A percentile compares a stretch with the other conserved stretches of the same genome.
Conservation (phyloP, 2,888 invertebrate genomes). For the Nephrotoma appendiculata region DNA sequence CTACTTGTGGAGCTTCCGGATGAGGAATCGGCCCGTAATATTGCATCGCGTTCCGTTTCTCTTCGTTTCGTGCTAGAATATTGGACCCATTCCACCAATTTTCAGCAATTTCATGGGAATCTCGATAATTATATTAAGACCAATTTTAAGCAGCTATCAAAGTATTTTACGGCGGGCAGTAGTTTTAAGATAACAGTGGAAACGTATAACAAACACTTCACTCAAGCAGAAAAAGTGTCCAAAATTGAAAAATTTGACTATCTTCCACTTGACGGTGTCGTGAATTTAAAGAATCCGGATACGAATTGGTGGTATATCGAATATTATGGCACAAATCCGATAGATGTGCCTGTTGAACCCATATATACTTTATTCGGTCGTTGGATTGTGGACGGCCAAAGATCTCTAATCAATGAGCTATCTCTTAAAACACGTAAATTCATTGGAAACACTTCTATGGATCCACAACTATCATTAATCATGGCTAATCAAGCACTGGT, state of each 20-base stretch:
- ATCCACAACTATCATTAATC: constrained; percentile 80
- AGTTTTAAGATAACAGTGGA: constrained; percentile 79
- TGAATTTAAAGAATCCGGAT: constrained; percentile 70
- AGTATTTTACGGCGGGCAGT: constrained; percentile 37
- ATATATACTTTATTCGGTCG: constrained; percentile 71
- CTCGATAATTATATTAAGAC: constrained; percentile 37
- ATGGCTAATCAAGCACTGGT: constrained; percentile 92
- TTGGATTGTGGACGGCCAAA: constrained; percentile 73
- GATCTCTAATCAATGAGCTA: constrained; percentile 62
- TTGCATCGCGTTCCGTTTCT: constrained; percentile 70
- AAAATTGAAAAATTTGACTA: constrained; percentile 62
- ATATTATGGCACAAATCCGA: constrained; percentile 72
- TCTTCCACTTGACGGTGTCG: constrained; percentile 43
- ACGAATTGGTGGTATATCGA: constrained; percentile 70
- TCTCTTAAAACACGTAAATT: constrained; percentile 84
- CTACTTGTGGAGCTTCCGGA: constrained; percentile 66
- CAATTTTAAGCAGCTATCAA: constrained; percentile 26
- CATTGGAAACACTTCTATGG: constrained; percentile 98
- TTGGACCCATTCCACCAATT: constrained; percentile 53
- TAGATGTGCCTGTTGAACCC: constrained; percentile 57
- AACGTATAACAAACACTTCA: constrained; percentile 76
- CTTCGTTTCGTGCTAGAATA: constrained; percentile 65
- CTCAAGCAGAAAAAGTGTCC: constrained; percentile 63
- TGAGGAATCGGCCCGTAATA: constrained; percentile 50
- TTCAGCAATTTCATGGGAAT: constrained; percentile 44